phyloP scores from a whole-genome alignment of 2,888 invertebrate species.

The Diploptera punctata region DNA sequence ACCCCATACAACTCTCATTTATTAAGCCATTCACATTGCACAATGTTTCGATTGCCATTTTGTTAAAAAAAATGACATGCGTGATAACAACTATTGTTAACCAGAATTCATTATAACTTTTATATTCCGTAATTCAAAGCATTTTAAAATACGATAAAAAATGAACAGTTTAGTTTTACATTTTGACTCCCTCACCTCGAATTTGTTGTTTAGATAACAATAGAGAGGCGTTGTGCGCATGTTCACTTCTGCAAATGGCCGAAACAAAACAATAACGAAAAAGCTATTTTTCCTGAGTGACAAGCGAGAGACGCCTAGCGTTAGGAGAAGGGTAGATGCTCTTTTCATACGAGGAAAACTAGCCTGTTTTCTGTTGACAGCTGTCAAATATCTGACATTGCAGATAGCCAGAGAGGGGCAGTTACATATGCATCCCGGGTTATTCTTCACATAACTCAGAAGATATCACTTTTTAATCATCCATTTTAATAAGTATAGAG shows the following conservation, averaged over 20 bases:
- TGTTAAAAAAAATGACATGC: background rate
- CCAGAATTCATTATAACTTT: background rate
- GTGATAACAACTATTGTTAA: background rate
- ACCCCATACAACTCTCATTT: background rate
- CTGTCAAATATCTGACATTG: constrained; percentile 25
- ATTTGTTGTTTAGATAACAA: constrained; percentile 11
- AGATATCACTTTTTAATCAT: too few relatives aligned
- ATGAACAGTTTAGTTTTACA: constrained; percentile 5
- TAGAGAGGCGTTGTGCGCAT: constrained; percentile 8
- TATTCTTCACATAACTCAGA: background rate
- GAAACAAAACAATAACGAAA: constrained; percentile 23
- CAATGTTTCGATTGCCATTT: background rate
- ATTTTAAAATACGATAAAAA: constrained; percentile 11
- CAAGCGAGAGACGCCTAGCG: constrained; percentile 20
- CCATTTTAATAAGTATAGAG: too few relatives aligned
- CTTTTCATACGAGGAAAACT: constrained; percentile 22
- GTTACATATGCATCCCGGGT: background rate
- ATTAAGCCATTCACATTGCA: background rate
- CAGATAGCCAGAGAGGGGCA: constrained; percentile 2
- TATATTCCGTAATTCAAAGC: constrained; percentile 6
- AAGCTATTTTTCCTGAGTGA: constrained; percentile 18
- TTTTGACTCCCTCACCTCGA: background rate
- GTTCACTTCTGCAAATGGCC: constrained; percentile 15
- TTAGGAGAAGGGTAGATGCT: constrained; percentile 22
- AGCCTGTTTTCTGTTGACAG: constrained; percentile 27